Conservation (phyloP, 2,797 vertebrate species). For the Esox masquinongy region DNA sequence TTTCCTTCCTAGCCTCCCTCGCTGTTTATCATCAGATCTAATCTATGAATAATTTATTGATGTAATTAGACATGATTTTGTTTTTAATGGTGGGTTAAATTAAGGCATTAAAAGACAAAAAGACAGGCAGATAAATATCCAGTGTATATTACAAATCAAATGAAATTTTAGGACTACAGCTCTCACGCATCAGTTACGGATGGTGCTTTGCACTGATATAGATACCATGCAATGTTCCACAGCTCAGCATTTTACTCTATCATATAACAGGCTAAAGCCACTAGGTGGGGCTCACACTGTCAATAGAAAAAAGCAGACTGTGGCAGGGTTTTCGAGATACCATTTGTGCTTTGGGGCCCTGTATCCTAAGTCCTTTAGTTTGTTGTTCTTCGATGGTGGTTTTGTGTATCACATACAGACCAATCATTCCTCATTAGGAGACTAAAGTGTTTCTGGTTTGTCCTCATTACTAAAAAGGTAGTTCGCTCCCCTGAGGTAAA, state of each 20-base stretch:
- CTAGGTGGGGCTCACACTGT: constrained; percentile 76
- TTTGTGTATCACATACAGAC: constrained; percentile 60
- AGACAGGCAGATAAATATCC: not conserved
- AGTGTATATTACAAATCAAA: not conserved
- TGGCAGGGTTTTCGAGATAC: constrained; percentile 28
- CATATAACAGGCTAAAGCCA: constrained; percentile 57
- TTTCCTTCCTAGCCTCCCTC: constrained; percentile 58
- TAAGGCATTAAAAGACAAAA: constrained; percentile 35
- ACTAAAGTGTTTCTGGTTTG: constrained; percentile 73
- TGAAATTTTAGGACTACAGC: not conserved
- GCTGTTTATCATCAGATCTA: constrained; percentile 48
- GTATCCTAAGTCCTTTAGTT: constrained; percentile 42
- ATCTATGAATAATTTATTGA: constrained; percentile 65
- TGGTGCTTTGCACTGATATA: not conserved
- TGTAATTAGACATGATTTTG: constrained; percentile 67
- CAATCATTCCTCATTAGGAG: constrained; percentile 75
- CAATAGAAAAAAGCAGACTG: constrained; percentile 42
- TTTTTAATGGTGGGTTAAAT: constrained; percentile 55
- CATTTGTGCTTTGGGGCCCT: not conserved
- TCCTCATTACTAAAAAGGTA: constrained; percentile 81
- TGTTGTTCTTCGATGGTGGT: constrained; percentile 48
- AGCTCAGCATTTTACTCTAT: constrained; percentile 31
- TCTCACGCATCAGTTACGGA: not conserved
- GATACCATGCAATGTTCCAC: not conserved
- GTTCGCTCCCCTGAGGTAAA: constrained; percentile 71